phyloP scores from a whole-genome alignment of 1,140 invertebrate genomes.

The Limonius californicus region DNA sequence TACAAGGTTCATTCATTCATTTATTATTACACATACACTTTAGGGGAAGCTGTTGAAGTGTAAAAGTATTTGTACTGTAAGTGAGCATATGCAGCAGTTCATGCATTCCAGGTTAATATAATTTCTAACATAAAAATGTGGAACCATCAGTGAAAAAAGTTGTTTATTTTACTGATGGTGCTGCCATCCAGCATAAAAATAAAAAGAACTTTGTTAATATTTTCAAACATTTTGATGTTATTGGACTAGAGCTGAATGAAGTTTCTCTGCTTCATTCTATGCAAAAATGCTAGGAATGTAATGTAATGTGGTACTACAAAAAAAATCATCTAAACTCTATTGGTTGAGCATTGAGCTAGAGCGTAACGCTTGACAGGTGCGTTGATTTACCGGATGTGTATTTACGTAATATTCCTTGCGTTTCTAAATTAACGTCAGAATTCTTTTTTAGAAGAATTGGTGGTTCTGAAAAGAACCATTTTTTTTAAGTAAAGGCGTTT shows the following conservation, averaged over 20 bases:
- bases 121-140: background rate
- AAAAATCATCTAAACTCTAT: no score
- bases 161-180: background rate
- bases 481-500: no score
- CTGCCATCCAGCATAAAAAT: background rate
- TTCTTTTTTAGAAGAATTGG: no score
- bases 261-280: background rate
- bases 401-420: no score
- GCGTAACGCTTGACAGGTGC: no score
- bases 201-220: background rate
- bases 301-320: background rate
- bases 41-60: background rate
- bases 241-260: background rate
- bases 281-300: background rate
- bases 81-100: background rate
- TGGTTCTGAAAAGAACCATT: no score
- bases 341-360: no score
- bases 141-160: background rate
- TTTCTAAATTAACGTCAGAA: no score
- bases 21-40: background rate
- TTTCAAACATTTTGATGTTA: background rate
- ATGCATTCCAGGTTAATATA: background rate
- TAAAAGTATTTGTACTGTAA: background rate
- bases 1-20: background rate
- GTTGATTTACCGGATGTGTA: no score